These are phyloP conservation scores for Carabus problematicus DNA, from an alignment of 2,888 invertebrate species.

Conservation along the genomic window DNA sequence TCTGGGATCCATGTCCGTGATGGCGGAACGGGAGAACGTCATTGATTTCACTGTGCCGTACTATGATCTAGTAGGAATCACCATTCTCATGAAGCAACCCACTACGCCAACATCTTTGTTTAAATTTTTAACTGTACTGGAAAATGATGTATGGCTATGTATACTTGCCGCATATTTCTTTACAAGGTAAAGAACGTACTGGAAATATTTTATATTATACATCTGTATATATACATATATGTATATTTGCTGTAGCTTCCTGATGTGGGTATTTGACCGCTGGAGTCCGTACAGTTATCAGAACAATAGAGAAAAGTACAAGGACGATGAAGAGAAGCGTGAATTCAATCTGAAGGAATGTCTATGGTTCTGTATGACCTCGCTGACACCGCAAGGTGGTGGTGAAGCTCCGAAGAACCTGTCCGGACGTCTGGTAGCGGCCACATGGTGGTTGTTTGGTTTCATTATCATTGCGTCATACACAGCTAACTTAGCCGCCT, in stretches of 20 bases:
- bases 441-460: slow-evolving; percentile 99
- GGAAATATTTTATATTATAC: neutral
- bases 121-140: slow-evolving; percentile 95
- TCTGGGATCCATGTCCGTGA: slow-evolving; percentile 91
- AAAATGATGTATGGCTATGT: slow-evolving; percentile 96
- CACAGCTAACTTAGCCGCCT: slow-evolving; percentile 97
- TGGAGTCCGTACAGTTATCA: slow-evolving; percentile 98
- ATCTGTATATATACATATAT: too few species aligned
- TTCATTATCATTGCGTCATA: slow-evolving; percentile 99
- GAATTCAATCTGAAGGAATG: slow-evolving; percentile 96
- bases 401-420: slow-evolving; percentile 96
- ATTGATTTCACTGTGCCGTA: slow-evolving; percentile 98
- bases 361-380: slow-evolving; percentile 99
- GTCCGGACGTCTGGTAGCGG: slow-evolving; percentile 92
- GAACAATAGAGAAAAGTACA: slow-evolving; percentile 91
- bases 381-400: slow-evolving; percentile 92
- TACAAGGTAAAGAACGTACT: slow-evolving; percentile 76
- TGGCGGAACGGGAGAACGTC: slow-evolving; percentile 96
- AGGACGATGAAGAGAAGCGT: slow-evolving; percentile 91
- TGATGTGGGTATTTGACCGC: slow-evolving; percentile 96
- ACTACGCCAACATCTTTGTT: slow-evolving; percentile 90
- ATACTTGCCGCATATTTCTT: slow-evolving; percentile 95
- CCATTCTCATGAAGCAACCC: slow-evolving; percentile 93
- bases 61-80: slow-evolving; percentile 96
- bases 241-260: slow-evolving; percentile 66